Evolutionary conservation across 2,113 vertebrate species (phyloP), one percentile per base, ranked within the genome.

Genomic region (Myocastor coypus): DNA sequence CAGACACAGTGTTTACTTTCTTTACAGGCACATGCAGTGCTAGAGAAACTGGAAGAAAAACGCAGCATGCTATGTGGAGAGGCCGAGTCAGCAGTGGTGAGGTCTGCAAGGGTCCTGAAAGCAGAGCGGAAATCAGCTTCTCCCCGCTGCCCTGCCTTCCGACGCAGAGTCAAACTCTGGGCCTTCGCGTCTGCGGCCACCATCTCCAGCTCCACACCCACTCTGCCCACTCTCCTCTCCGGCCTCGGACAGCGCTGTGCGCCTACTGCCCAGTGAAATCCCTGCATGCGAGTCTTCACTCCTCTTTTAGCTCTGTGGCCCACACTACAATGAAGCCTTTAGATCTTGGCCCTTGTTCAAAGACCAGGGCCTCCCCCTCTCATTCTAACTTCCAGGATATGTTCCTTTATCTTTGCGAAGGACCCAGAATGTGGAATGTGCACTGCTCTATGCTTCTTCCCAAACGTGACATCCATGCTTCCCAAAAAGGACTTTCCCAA

Each of bases 341-440:
- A 55, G 71, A 75, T 87, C 68, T 64, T 40, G 91, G 40, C 6
- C 66, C 66, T 7, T 22, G 32, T 95, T 91, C 73, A 89, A 94
- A 87, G 34, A 73, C n/a, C 20, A 57, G 55, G 61, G 24, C 40
- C 19, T 61, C 82, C 16, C 40, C 30, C 37, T 61, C 30, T 75
- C 37, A 63, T 40, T 78, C 32, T 63, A 57, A 57, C 9, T 50
- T n/a, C 17, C 14, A 26, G 14, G 30, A 46, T 55, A 52, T 24
- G 34, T 55, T 61, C 63, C 75, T 75, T 82, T 59, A 19, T 64
- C 57, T 69, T 84, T 11, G 3, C 16, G 69, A 80, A 87, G 71
- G 50, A 81, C 32, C 52, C 32, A 26, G 68, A 84, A n/a, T n/a
- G n/a, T n/a, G n/a, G n/a, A n/a, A n/a, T 66, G 32, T 57, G 71